A percentile compares a stretch with the other conserved stretches of the same genome.
phyloP scores from a whole-genome alignment of 2,113 vertebrate genomes.

The Amazona guildingii region DNA sequence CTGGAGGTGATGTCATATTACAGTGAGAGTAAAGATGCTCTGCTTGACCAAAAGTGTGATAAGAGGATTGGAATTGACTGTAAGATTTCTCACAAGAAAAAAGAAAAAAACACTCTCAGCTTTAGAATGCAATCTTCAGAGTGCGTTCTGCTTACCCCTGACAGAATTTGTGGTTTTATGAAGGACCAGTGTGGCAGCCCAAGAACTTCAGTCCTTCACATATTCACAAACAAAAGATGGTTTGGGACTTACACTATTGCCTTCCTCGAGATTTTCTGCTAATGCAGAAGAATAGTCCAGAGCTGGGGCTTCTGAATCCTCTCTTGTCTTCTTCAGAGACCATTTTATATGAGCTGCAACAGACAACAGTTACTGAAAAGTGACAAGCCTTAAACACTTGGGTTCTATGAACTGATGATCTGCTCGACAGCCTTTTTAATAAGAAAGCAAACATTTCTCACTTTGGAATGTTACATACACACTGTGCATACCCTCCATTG shows the following conservation, averaged over 20 bases:
- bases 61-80: background rate
- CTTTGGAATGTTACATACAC: background rate
- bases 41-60: background rate
- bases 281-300: background rate
- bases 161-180: background rate
- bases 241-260: background rate
- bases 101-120: background rate
- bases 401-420: background rate
- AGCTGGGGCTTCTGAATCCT: background rate
- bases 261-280: background rate
- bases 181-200: background rate
- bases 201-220: background rate
- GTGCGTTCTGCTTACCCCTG: background rate
- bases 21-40: background rate
- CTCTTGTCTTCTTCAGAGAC: background rate
- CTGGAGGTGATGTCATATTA: background rate
- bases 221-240: background rate
- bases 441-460: background rate
- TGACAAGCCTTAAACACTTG: background rate
- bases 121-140: background rate
- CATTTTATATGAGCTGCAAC: background rate
- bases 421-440: background rate
- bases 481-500: rapidly evolving
- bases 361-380: background rate
- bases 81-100: background rate